These are phyloP conservation scores for Bursaphelenchus okinawaensis DNA, from an alignment of 2,888 invertebrate species.

Conservation along the genomic window DNA sequence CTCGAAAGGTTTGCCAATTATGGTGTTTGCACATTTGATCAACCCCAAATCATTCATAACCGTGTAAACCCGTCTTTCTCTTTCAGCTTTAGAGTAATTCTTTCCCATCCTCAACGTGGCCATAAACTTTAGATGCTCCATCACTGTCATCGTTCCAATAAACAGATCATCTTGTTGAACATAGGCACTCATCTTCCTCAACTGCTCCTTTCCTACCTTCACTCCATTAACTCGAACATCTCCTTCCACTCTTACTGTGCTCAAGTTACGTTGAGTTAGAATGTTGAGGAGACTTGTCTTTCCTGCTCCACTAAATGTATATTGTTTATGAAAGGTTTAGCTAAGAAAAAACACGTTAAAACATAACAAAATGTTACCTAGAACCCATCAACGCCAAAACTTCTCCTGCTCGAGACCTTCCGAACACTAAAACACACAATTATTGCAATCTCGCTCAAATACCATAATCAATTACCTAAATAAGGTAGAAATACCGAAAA, in stretches of 20 bases:
- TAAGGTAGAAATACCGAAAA: no score
- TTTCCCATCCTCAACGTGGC: conserved; percentile 75
- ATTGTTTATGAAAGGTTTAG: conserved; percentile 16
- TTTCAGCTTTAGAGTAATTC: conserved; percentile 65
- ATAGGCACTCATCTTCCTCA: conserved; percentile 69
- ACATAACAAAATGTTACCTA: conserved; percentile 17
- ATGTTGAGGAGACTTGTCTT: conserved; percentile 82
- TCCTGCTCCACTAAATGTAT: conserved; percentile 65
- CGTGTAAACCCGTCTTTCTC: conserved; percentile 68
- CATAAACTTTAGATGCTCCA: conserved; percentile 69
- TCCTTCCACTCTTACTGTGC: conserved; percentile 17
- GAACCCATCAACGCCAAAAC: conserved; percentile 47
- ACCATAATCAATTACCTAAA: no score
- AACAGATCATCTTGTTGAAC: conserved; percentile 88
- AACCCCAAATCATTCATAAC: conserved; percentile 59
- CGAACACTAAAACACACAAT: conserved; percentile 33
- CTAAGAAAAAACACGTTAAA: conserved; percentile 1
- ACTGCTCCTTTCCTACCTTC: conserved; percentile 24
- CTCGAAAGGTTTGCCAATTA: conserved; percentile 71
- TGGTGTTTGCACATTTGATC: conserved; percentile 64
- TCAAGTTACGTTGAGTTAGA: conserved; percentile 68
- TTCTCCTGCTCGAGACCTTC: conserved; percentile 49
- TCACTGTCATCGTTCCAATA: conserved; percentile 75
- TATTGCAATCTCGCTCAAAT: conserved; percentile 7
- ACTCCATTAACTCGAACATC: conserved; percentile 31